phyloP scores from a whole-genome alignment of 2,888 invertebrate genomes.

The Chalcis sispes region DNA sequence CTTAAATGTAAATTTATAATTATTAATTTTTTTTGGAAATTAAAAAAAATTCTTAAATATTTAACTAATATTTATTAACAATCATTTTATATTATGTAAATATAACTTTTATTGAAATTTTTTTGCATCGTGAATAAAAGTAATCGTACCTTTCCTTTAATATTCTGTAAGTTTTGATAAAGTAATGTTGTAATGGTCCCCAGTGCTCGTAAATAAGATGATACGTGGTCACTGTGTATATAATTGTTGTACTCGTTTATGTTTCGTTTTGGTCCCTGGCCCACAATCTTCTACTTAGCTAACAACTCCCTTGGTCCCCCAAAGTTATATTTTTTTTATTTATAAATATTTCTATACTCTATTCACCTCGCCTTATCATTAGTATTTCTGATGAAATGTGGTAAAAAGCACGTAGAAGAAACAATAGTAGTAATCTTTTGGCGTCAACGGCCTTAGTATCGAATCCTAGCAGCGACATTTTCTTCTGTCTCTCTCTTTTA shows the following conservation, averaged over 20 bases:
- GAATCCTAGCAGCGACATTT: conserved; percentile 9
- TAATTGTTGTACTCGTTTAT: background rate
- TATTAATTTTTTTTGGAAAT: background rate
- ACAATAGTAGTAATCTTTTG: background rate
- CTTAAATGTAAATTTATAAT: background rate
- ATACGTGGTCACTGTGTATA: background rate
- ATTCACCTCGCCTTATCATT: conserved; percentile 2
- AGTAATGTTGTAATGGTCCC: conserved; percentile 20
- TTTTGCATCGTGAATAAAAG: background rate
- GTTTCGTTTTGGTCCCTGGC: conserved; percentile 14
- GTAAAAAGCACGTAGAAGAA: background rate
- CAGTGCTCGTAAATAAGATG: conserved; percentile 12
- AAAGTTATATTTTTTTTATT: background rate
- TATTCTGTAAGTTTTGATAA: conserved; percentile 1
- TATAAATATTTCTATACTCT: background rate
- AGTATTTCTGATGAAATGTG: conserved; percentile 32
- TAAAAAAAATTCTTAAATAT: too few relatives aligned
- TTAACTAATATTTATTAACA: background rate
- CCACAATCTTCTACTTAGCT: background rate
- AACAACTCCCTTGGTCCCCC: conserved; percentile 13
- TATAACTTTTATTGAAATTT: background rate
- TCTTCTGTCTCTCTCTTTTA: background rate
- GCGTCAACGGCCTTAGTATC: background rate
- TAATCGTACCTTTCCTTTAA: conserved; percentile 3
- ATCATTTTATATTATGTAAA: background rate